Percentiles rank a stretch among this genome's conserved stretches.
Conservation (phyloP, 2,113 vertebrate species). For the Rhinolophus ferrumequinum region DNA sequence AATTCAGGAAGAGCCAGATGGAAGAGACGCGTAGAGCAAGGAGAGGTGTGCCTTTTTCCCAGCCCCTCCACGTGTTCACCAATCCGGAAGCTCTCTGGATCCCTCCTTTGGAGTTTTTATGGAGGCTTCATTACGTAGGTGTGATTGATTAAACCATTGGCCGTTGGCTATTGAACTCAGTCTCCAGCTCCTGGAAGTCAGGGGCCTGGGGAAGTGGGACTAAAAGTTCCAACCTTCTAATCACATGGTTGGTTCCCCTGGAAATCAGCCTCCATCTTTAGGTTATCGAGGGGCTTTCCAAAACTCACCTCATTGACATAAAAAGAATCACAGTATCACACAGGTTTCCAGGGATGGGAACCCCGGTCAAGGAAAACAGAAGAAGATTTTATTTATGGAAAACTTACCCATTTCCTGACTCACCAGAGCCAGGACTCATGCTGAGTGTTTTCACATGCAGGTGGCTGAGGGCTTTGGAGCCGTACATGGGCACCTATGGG, state of each 20-base stretch:
- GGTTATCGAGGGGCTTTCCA: neutral
- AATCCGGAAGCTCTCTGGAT: neutral
- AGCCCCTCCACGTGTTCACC: neutral
- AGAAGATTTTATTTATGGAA: neutral
- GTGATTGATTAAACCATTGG: neutral
- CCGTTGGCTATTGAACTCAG: neutral
- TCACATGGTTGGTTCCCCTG: neutral
- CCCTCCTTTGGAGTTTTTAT: neutral
- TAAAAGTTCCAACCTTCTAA: neutral
- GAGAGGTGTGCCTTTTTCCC: too few species aligned
- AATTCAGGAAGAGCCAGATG: neutral
- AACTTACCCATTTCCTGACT: neutral
- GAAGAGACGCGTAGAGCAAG: neutral
- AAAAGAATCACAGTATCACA: neutral
- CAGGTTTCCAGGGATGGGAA: neutral
- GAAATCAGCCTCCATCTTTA: neutral
- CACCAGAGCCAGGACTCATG: neutral
- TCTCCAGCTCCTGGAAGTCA: neutral
- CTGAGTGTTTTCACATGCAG: too few species aligned
- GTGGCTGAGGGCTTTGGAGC: neutral
- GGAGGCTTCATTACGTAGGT: neutral
- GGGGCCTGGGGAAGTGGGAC: neutral
- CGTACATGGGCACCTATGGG: accelerated
- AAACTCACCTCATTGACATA: neutral
- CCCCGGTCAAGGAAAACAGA: neutral